Base-by-base conservation (phyloP, 1,140 invertebrate genomes). In the Wasmannia auropunctata region DNA sequence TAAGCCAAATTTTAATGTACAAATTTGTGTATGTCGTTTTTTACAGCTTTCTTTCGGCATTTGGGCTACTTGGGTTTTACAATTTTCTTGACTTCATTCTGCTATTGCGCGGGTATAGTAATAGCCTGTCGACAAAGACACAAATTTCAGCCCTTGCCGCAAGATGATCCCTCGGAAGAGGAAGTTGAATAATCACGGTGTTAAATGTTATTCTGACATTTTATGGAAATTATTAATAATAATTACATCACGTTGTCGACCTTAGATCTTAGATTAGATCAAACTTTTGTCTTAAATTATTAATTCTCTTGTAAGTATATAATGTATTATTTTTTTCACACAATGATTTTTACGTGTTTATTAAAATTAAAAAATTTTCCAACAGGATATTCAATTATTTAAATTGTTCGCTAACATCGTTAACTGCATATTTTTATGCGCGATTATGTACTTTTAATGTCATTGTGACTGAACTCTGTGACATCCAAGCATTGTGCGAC, bases 1-100 rank as follows among this genome's bases (percentile, higher is more conserved):
- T 31, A 28, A 31, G 1, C 37, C 3, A 25, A 43, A 28, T 40
- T 83, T n/a, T 67, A 10, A 54, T 54, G 2, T 72, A 60, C 56
- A 76, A 40, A 34, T 86, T 46, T 72, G 2, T 46, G 28, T 10
- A 3, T 70, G 8, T 7, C 28, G 3, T 72, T 34, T 22, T 87
- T 87, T 86, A 75, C 88, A 96, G 96, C 95, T 75, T 95, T 96
- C 91, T 85, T 96, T 3, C 93, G 95, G 14, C 96, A 96, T 86
- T 93, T 96, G 83, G 93, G 95, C 62, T 96, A 96, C 88, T 91
- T 96, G n/a, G 95, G 94, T 51, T 95, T 96, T 86, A 94, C 96
- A 60, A 88, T 96, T 6, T 92, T 96, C 22, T 85, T 96, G 31
- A 94, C 95, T 22, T 93, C 94, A 37, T 92, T 95, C 69, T 96